Evolutionary conservation across 92 coral and sea anemone genomes (phyloP), one percentile per base, ranked within the genome.

Genomic region (Plumapathes pennacea): DNA sequence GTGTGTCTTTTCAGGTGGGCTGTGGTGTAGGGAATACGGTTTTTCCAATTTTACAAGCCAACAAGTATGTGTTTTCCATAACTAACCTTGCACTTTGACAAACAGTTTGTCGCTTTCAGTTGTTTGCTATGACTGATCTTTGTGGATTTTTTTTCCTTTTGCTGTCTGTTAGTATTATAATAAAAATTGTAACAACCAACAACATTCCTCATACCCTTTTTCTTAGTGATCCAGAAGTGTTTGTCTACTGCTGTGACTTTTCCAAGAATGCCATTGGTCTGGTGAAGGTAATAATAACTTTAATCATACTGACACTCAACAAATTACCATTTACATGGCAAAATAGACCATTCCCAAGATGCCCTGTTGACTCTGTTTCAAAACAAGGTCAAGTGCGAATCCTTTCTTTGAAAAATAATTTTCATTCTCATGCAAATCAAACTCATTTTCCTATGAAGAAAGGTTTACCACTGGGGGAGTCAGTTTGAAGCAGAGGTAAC

Each of bases 161-260:
- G 10, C 32, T 2, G 39, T 19, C 10, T 55, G 1, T 26, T 25
- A 9, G 25, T 40, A 4, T 2, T 8, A 34, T 34, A 34, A 34
- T 13, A 7, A 34, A 34, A 34, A 7, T 7, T 7, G 8, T 34
- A 34, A 13, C 13, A 7, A 34, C 40, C 13, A 34, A 34, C 13
- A 7, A 34, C 40, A 8, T 8, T 34, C 9, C 15, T 23, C 20
- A 39, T 25, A 14, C 28, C 55, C 25, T 33, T n/a, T 52, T 2
- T 47, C 50, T 5, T 58, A 92, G 98, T 65, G 96, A 92, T 38
- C 96, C 94, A 25, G 71, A 62, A 6, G 49, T 92, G 21, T 92
- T 88, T 81, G 95, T 92, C 13, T 88, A 88, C 69, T 90, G 98
- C 61, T 92, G 98, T 80, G 98, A 92, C 58, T 92, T 92, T 47